Evolutionary conservation across 2,888 invertebrate genomes (phyloP), one percentile per base, ranked within the genome.

Genomic region (Camponotus fellah): DNA sequence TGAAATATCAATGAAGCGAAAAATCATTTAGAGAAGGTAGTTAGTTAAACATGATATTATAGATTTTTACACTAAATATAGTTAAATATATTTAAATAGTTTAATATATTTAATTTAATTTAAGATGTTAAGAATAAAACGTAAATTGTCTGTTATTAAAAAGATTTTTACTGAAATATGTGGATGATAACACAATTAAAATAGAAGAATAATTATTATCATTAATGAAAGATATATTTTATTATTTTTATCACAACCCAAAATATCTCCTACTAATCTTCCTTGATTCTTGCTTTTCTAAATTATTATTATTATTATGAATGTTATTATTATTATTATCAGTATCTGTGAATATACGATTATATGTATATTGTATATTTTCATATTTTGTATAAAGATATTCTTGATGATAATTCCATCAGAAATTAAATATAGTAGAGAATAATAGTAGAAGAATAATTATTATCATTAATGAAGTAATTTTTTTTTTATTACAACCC

Each of bases 301-400:
- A 37, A 65, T 0, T 34, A 58, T 71, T 14, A 10, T 71, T 14
- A 10, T 64, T n/a, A 37, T 40, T 64, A 40, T 40, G 6, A 43
- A 26, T 26, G 26, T 46, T 64, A 43, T 60, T 74, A 32, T 4
- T 12, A 60, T 43, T 60, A 65, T 53, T 53, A 9, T 72, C 17
- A 84, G 62, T 69, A 86, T 64, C 82, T 64, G 26, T 60, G 60
- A 84, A 69, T 43, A 68, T 81, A 87, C 66, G 79, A 40, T 87
- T 87, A 66, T 86, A n/a, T 91, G 85, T 91, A 90, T 87, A 91
- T 87, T 90, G 82, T 89, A 87, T 91, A 89, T 90, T 91, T 91
- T 91, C 87, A 90, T 91, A 91, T 89, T 49, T 87, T 91, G 83
- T 91, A 91, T 88, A 88, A 89, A 90, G 86, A 81, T 87, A 89